phyloP scores from a whole-genome alignment of 2,888 invertebrate genomes.

The Lithosia quadra region DNA sequence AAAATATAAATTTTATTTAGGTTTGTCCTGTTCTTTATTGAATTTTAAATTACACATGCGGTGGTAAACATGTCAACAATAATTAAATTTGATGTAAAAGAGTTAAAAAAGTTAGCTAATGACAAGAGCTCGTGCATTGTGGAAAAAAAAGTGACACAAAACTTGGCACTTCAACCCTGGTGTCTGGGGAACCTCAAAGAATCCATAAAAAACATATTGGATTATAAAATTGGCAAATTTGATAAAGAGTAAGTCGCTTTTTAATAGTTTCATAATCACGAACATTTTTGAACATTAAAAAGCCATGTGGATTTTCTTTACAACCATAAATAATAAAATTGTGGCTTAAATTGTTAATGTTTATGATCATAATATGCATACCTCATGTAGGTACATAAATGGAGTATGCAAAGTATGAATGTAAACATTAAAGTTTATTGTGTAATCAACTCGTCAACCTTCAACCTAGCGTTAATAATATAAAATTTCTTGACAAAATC shows the following conservation, averaged over 20 bases:
- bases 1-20: slow-evolving; percentile 15
- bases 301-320: background rate
- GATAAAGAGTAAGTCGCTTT: slow-evolving; percentile 86
- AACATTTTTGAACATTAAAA: background rate
- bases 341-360: background rate
- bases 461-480: no score
- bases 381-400: background rate
- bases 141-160: slow-evolving; percentile 85
- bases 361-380: background rate
- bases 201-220: slow-evolving; percentile 87
- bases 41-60: slow-evolving; percentile 33
- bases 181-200: slow-evolving; percentile 87
- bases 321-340: background rate
- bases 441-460: no score
- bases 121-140: slow-evolving; percentile 87
- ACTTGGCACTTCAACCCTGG: slow-evolving; percentile 88
- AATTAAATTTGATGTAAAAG: slow-evolving; percentile 84
- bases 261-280: background rate
- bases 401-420: no score
- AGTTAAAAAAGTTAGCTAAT: slow-evolving; percentile 83
- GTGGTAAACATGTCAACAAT: slow-evolving; percentile 76
- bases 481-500: no score
- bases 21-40: slow-evolving; percentile 17
- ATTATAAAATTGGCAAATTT: slow-evolving; percentile 87
- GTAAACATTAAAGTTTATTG: no score